Conservation (phyloP, 2,797 vertebrate species). For the Leptatherina wallacei region DNA sequence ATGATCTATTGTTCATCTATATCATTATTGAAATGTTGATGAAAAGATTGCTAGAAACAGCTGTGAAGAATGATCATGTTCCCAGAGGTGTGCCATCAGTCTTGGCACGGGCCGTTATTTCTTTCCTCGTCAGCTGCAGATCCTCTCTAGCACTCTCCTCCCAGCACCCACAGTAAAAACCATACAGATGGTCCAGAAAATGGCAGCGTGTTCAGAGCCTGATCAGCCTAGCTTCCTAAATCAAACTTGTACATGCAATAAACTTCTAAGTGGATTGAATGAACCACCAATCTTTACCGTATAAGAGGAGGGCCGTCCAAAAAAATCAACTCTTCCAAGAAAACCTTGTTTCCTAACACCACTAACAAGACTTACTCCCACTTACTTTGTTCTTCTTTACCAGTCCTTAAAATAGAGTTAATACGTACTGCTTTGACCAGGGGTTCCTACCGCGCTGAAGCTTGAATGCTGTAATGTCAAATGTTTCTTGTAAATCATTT, state of each 20-base stretch:
- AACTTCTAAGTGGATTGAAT: neutral
- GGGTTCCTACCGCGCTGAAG: neutral
- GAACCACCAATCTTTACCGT: neutral
- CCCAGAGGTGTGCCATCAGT: neutral
- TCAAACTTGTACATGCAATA: no score
- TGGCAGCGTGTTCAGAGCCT: neutral
- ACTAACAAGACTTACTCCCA: neutral
- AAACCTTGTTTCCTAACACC: neutral
- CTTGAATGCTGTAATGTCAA: neutral
- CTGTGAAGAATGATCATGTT: no score
- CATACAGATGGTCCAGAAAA: neutral
- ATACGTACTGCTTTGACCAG: neutral
- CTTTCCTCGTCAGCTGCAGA: neutral
- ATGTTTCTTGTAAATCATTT: neutral
- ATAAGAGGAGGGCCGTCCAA: neutral
- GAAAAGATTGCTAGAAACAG: no score
- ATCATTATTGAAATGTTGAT: no score
- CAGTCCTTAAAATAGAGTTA: neutral
- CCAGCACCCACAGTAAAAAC: neutral
- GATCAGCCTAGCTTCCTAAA: neutral
- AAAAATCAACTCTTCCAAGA: neutral
- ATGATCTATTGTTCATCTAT: no score
- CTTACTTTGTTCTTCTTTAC: constrained; percentile 3
- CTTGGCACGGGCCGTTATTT: neutral
- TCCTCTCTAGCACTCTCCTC: neutral